Base-by-base conservation (phyloP, 2,888 invertebrate species). In the Reticulitermes lucifugus region DNA sequence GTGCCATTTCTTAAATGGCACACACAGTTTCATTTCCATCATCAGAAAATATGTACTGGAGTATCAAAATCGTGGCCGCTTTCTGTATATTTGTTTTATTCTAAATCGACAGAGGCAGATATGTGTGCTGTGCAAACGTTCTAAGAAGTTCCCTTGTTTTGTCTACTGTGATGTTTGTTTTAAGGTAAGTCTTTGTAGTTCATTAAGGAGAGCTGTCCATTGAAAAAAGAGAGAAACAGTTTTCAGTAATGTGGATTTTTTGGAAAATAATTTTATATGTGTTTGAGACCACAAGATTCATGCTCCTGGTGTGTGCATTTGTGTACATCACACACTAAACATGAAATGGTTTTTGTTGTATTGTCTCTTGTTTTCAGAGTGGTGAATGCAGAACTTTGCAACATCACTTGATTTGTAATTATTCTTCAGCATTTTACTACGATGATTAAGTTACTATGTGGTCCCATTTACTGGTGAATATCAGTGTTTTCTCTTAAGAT, bases 121-220 rank as follows among this genome's bases (percentile, higher is more conserved):
- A 29, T 79, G 79, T 43, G 18, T 79, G 43, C 79, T 18, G 79
- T 79, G 59, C 35, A 79, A 79, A n/a, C 35, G 29, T 22, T 59
- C 29, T 79, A 59, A 79, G 79, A 79, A 43, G 59, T 79, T 55
- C n/a, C 79, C 55, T 55, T 79, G 79, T 59, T 79, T 79, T 59
- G 18, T 25, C 46, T 18, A 14, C 79, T 79, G 79, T 79, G 59
- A 79, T 6, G 10, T 21, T 79, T 79, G 79, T 59, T 79, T 79
- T 29, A 79, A 79, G 79, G 79, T 79, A 59, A 29, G 79, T 59
- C 4, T 59, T 10, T 35, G 9, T 14, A 25, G n/a, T 25, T 65
- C 65, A 6, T n/a, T 65, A 65, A 65, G 14, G n/a, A n/a, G n/a
- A 65, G 65, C 25, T 65, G 65, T n/a, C n/a, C 65, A n/a, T 1